phyloP scores from a whole-genome alignment of 2,888 invertebrate species.

The Alloplasta piceator region DNA sequence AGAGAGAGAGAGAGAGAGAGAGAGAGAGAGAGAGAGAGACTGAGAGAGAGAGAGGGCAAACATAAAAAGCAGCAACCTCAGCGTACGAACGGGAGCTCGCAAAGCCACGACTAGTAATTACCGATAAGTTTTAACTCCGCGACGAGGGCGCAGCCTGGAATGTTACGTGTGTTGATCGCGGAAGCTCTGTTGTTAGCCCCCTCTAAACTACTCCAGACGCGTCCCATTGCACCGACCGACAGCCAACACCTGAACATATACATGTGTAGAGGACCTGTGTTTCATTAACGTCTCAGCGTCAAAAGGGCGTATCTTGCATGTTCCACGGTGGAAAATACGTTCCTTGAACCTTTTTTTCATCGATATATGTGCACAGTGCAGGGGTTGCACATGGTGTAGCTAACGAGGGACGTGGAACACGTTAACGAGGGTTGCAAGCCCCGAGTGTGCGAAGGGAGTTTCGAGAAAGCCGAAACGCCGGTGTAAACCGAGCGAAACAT shows the following conservation, averaged over 20 bases:
- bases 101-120: conserved; percentile 63
- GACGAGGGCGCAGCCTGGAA: conserved; percentile 6
- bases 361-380: not conserved
- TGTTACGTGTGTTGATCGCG: not conserved
- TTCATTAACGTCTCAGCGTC: too few relatives aligned
- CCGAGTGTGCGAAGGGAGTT: not conserved
- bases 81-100: not conserved
- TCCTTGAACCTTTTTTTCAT: too few relatives aligned
- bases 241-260: not conserved
- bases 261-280: not conserved
- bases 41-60: not conserved
- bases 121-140: conserved; percentile 66
- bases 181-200: conserved; percentile 17
- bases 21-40: not conserved
- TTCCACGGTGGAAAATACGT: too few relatives aligned
- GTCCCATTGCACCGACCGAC: conserved; percentile 1
- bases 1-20: not conserved
- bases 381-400: not conserved
- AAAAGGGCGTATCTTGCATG: too few relatives aligned
- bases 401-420: not conserved
- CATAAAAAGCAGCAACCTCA: not conserved
- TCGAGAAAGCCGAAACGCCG: conserved; percentile 26
- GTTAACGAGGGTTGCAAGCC: conserved; percentile 1
- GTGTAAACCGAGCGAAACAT: conserved; percentile 2
- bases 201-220: conserved; percentile 43